Evolutionary conservation across 2,888 invertebrate species (phyloP), one percentile per base, ranked within the genome.

Genomic region (Nematopogon swammerdamellus): DNA sequence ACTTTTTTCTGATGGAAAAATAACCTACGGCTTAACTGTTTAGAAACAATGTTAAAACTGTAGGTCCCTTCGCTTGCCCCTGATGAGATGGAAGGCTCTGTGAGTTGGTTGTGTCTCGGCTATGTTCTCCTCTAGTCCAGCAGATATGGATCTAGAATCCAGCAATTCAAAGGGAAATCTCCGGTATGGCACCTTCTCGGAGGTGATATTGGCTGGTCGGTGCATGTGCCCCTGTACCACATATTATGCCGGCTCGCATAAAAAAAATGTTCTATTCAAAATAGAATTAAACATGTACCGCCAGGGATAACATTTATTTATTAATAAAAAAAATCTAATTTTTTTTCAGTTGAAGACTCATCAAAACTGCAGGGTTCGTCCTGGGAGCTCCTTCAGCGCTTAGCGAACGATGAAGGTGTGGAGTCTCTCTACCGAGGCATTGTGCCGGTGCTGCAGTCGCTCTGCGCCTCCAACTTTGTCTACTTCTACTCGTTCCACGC

Each of bases 401-500:
- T 91, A 43, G 79, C 86, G 1, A 75, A 81, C 56, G 83, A 86
- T 60, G 90, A 91, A 69, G 85, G 85, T 16, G 59, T 84, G 48
- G 77, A 76, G 48, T 82, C 89, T 0, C 68, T 95, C 46, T 95
- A 92, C 63, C 76, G 86, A 57, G 95, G 95, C 3, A 76, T 94
- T 49, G 79, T 87, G 29, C 93, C 95, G 10, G 93, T 93, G 4
- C 76, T 95, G 45, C 86, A 91, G 59, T 91, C 92, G 54, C 73
- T 95, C 3, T 94, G 92, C 58, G 85, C 89, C 53, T 95, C 95
- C 46, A 95, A 94, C 70, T 95, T 95, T 74, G 89, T 95, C n/a
- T 96, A 96, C 68, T 96, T 95, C 66, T 96, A 95, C 71, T 85
- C 92, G 60, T 95, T 94, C 69, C 95, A 94, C 72, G 89, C 90